Evolutionary conservation across 1,140 invertebrate genomes (phyloP).

Genomic region (Lepidurus apus): DNA sequence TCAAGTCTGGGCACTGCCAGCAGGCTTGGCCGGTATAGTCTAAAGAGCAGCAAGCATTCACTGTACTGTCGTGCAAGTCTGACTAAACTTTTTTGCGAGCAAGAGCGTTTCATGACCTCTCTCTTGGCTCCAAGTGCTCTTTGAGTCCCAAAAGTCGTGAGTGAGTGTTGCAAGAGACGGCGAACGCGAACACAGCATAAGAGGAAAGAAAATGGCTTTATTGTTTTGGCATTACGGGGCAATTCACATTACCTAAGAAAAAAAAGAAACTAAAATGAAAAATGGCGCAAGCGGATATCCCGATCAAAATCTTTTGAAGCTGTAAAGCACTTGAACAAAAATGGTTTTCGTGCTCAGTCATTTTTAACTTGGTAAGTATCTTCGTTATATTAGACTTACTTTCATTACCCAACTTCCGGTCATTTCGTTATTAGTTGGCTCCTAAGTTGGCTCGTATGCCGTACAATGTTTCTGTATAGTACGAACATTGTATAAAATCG

Average conservation of each 20-base stretch:
- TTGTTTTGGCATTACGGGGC: slow-evolving; percentile 5
- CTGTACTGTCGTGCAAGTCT: slow-evolving; percentile 18
- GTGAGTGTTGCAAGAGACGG: slow-evolving; percentile 17
- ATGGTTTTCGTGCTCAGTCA: neutral
- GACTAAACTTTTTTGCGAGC: neutral
- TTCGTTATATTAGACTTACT: slow-evolving; percentile 8
- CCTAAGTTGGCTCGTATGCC: neutral
- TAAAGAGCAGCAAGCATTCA: slow-evolving; percentile 2
- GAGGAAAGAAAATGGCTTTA: neutral
- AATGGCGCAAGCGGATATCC: slow-evolving; percentile 11
- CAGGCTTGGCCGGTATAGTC: slow-evolving; percentile 20
- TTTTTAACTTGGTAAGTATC: neutral
- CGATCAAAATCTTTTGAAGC: neutral
- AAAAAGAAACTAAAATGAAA: neutral
- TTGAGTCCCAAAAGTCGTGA: slow-evolving; percentile 10
- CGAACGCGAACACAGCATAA: neutral
- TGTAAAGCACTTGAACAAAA: slow-evolving; percentile 2
- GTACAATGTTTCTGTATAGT: neutral
- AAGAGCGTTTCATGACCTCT: slow-evolving; percentile 4
- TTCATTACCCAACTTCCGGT: neutral
- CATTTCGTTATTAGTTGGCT: neutral
- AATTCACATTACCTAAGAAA: neutral
- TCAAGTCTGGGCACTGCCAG: slow-evolving; percentile 13
- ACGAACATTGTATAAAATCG: neutral
- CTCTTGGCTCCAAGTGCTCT: slow-evolving; percentile 17